Conservation (phyloP, 1,140 invertebrate genomes). For the Diuraphis noxia region DNA sequence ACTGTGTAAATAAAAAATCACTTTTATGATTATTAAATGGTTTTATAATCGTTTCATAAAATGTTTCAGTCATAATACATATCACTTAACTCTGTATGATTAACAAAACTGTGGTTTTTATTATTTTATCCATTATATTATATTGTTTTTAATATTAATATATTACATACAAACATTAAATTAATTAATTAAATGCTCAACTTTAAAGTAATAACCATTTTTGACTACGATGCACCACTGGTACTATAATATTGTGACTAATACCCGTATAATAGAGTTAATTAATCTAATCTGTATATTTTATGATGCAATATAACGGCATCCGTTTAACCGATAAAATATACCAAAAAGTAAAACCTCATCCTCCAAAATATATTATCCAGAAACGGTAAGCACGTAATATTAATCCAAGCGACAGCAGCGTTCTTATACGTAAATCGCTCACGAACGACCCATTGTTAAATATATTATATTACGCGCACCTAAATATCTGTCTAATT, state of each 20-base stretch:
- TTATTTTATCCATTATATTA: neutral
- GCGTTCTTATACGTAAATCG: neutral
- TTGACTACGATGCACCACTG: neutral
- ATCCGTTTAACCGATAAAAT: conserved; percentile 13
- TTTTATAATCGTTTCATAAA: neutral
- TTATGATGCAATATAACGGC: conserved; percentile 1
- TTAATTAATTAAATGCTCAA: neutral
- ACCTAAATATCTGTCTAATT: neutral
- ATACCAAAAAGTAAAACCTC: conserved; percentile 13
- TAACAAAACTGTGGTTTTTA: neutral
- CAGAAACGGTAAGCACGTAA: neutral
- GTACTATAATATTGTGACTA: neutral
- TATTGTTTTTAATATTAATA: conserved; percentile 10
- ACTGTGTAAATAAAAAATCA: neutral
- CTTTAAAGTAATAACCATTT: conserved; percentile 27
- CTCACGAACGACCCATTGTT: neutral
- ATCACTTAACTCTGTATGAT: neutral
- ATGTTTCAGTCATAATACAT: neutral
- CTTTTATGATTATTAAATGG: neutral
- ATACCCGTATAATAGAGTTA: conserved; percentile 8
- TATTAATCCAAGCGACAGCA: neutral
- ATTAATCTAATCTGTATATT: conserved; percentile 39
- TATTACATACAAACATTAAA: neutral
- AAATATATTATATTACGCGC: neutral
- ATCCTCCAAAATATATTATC: neutral